Conservation (phyloP, 2,888 invertebrate genomes). For the Geotrupes spiniger region DNA sequence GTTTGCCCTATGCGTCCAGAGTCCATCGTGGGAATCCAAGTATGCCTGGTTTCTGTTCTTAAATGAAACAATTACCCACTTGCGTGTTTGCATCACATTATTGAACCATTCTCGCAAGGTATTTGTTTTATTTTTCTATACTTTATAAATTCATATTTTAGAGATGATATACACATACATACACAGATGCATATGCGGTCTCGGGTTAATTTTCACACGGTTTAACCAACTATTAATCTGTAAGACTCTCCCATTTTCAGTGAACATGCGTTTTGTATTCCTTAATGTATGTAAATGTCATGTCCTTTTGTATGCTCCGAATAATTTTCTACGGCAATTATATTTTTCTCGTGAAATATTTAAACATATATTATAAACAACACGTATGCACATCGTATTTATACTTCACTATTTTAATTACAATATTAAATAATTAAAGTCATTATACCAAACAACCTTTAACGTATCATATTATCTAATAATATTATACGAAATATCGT, state of each 20-base stretch:
- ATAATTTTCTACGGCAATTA: too few species aligned
- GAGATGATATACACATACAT: slow-evolving; percentile 1
- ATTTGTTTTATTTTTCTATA: slow-evolving; percentile 49
- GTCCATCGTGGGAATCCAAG: slow-evolving; percentile 45
- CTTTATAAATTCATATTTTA: slow-evolving; percentile 45
- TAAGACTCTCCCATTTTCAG: slow-evolving; percentile 3
- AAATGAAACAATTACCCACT: slow-evolving; percentile 52
- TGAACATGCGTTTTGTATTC: slow-evolving; percentile 3
- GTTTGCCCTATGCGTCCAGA: slow-evolving; percentile 42
- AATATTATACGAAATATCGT: too few species aligned
- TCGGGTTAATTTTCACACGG: slow-evolving; percentile 37
- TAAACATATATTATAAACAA: too few species aligned
- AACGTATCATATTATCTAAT: too few species aligned
- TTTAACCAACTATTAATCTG: slow-evolving; percentile 20
- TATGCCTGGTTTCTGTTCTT: slow-evolving; percentile 39
- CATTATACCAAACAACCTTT: too few species aligned
- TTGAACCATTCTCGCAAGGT: slow-evolving; percentile 47
- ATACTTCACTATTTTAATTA: too few species aligned
- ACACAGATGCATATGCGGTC: slow-evolving; percentile 28
- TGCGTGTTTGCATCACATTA: slow-evolving; percentile 52
- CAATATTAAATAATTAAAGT: too few species aligned
- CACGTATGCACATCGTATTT: too few species aligned
- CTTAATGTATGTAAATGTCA: slow-evolving; percentile 9
- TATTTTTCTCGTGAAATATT: too few species aligned
- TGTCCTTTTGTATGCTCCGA: neutral